These are phyloP conservation scores for Pelochelys cantorii DNA, from an alignment of 2,797 vertebrate genomes.

Conservation along the genomic window DNA sequence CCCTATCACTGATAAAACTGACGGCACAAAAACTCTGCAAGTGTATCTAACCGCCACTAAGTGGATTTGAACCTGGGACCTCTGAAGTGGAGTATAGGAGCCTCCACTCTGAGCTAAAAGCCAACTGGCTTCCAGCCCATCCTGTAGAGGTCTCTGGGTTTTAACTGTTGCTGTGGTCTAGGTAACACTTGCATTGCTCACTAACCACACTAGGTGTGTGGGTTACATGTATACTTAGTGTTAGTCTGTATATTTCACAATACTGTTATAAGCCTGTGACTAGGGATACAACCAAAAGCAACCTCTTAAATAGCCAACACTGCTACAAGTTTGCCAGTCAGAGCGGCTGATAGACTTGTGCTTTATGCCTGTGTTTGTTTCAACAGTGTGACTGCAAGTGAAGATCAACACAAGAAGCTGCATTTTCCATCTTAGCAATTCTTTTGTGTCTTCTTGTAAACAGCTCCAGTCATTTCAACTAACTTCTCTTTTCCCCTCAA, in stretches of 20 bases:
- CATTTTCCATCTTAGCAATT: background rate
- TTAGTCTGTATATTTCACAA: background rate
- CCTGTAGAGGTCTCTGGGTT: no score
- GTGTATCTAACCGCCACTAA: no score
- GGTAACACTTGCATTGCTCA: no score
- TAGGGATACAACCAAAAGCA: background rate
- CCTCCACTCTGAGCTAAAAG: no score
- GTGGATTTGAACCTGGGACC: no score
- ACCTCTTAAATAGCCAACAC: background rate
- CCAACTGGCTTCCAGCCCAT: no score
- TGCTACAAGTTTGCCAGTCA: background rate
- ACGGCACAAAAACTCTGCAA: no score
- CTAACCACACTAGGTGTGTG: no score
- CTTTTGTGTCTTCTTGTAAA: background rate
- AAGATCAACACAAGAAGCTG: background rate
- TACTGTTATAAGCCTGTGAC: background rate
- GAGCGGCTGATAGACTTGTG: background rate
- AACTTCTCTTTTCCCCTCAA: background rate
- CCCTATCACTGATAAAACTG: no score
- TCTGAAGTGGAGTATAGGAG: no score
- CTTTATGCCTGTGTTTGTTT: background rate
- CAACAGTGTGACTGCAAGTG: background rate
- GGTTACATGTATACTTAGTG: no score
- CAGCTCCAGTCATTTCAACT: background rate
- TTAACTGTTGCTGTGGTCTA: no score